A percentile compares a stretch with the other conserved stretches of the same genome.
Evolutionary conservation across 2,113 vertebrate genomes (phyloP).

Genomic region (Dipodomys ordii): DNA sequence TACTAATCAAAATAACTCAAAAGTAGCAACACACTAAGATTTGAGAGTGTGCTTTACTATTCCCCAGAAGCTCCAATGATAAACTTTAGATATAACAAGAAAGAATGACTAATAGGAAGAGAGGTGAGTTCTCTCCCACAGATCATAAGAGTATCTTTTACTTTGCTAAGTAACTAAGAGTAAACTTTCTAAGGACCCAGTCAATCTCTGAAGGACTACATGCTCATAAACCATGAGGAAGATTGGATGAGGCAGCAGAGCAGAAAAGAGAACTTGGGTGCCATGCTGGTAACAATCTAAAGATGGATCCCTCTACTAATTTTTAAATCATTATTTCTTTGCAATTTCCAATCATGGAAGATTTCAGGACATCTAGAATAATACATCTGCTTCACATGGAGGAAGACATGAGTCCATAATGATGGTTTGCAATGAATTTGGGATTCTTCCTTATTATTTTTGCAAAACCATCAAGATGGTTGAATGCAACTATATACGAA

Average conservation of each 20-base stretch:
- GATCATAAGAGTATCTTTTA: not conserved
- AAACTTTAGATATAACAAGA: not conserved
- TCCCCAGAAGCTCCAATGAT: not conserved
- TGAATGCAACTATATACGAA: not conserved
- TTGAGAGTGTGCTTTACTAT: no score
- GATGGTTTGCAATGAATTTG: not conserved
- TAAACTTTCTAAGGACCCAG: not conserved
- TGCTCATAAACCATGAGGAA: not conserved
- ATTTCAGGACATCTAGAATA: slow-evolving; percentile 56
- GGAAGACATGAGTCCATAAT: not conserved
- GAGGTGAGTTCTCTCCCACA: not conserved
- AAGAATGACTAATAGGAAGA: not conserved
- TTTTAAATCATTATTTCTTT: slow-evolving; percentile 79
- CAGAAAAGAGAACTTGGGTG: not conserved
- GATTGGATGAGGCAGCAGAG: not conserved
- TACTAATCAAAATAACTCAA: not conserved
- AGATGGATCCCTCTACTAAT: not conserved
- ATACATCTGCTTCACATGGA: slow-evolving; percentile 15
- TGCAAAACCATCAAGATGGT: not conserved
- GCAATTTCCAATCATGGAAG: slow-evolving; percentile 64
- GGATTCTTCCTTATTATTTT: not conserved
- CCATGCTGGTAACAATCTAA: not conserved
- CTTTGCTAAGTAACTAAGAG: not conserved
- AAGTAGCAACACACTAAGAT: not conserved
- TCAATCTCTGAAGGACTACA: not conserved